These are phyloP conservation scores for Polydesmus complanatus DNA, from an alignment of 2,888 invertebrate genomes.

Conservation along the genomic window DNA sequence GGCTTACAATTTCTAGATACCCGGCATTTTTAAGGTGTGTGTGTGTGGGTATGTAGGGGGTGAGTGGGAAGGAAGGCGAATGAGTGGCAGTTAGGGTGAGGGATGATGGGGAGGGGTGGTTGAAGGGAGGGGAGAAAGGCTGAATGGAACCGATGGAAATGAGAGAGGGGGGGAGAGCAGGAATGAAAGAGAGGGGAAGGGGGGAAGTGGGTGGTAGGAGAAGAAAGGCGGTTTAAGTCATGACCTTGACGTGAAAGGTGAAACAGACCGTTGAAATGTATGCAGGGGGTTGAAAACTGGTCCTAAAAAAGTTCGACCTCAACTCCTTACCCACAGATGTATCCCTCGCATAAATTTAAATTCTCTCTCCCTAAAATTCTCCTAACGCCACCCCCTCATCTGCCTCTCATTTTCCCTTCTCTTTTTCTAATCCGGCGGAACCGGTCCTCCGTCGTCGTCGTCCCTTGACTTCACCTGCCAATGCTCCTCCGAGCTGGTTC, in stretches of 20 bases:
- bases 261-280: not conserved
- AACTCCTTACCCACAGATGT: not conserved
- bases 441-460: not conserved
- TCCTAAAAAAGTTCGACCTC: not conserved
- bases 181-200: not conserved
- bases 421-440: not conserved
- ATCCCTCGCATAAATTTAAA: not conserved
- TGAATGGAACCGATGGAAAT: not conserved
- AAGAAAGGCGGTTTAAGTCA: not conserved
- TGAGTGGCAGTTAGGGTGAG: not conserved
- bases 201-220: not conserved
- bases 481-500: no score
- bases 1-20: no score
- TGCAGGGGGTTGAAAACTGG: not conserved
- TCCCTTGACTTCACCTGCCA: not conserved
- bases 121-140: not conserved
- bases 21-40: no score
- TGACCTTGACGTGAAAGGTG: not conserved
- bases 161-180: not conserved
- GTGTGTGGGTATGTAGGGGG: no score
- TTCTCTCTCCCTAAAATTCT: no score
- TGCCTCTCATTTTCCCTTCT: not conserved
- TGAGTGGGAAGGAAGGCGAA: not conserved
- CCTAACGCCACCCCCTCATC: no score
- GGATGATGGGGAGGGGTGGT: not conserved